Evolutionary conservation across 2,888 invertebrate genomes (phyloP), one percentile per base, ranked within the genome.

Genomic region (Eristalinus sepulchralis): DNA sequence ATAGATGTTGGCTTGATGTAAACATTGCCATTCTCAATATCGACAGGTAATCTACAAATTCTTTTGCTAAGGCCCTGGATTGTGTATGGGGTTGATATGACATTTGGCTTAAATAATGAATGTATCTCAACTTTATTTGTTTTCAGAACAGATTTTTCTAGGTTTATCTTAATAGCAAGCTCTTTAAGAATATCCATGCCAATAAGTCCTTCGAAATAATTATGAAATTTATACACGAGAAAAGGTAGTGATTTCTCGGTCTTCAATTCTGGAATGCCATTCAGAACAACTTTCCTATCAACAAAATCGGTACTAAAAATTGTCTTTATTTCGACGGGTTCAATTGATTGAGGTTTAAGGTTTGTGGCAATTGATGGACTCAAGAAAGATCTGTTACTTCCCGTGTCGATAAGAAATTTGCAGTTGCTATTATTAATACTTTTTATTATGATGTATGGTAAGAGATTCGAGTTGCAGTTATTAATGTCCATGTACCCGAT

Each of bases 301-400:
- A 34, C 34, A 34, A 9, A 34, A 1, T 34, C 2, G 6, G 53
- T n/a, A 17, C 13, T 4, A n/a, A 53, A 53, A 53, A 53, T 53
- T 2, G 53, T n/a, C 5, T 53, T 53, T 53, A 53, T 53, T 53
- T 53, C 53, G 1, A 53, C 17, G 1, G n/a, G 53, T 17, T 5
- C n/a, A 6, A 39, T 39, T 53, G 53, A 6, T 17, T 8, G 2
- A 2, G 2, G 2, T 6, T 39, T 39, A 10, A 13, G 39, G 39
- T 39, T 2, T 39, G 1, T 39, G 27, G 27, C 27, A 3, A 8
- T 39, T 27, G 27, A 27, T 5, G 76, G 60, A 17, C 31, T 59
- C 17, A 76, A 60, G 27, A 76, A 76, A 9, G 62, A 77, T 36
- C 31, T 64, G n/a, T 73, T 73, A 31, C 59, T 75, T 24, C 66